These are phyloP conservation scores for Triplophysa dalaica DNA, from an alignment of 2,113 vertebrate species.

Conservation along the genomic window DNA sequence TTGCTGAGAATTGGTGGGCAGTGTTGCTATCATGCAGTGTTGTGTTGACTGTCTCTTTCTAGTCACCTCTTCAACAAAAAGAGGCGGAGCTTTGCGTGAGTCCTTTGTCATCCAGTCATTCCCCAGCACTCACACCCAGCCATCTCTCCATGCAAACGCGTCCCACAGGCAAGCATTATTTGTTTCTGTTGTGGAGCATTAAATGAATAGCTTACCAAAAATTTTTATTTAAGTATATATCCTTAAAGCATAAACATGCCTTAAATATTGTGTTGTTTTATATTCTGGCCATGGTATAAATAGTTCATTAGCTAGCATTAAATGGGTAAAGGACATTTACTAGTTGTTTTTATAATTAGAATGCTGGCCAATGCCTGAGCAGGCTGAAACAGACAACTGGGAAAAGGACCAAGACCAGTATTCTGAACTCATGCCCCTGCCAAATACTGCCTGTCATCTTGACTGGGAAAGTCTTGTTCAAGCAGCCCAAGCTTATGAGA, in stretches of 20 bases:
- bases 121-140: conserved; percentile 4
- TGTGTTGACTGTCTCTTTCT: conserved; percentile 19
- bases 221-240: too few relatives aligned
- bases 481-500: conserved; percentile 76
- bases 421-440: conserved; percentile 68
- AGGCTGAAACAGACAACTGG: conserved; percentile 12
- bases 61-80: conserved; percentile 7
- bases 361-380: background rate
- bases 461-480: conserved; percentile 79
- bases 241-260: too few relatives aligned
- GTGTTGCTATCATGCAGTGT: background rate
- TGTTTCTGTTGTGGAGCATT: background rate
- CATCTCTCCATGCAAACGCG: conserved; percentile 34
- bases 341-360: conserved; percentile 10
- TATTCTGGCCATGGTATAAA: background rate
- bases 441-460: conserved; percentile 62
- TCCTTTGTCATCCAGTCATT: conserved; percentile 6
- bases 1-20: background rate
- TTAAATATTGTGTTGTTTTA: too few relatives aligned
- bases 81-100: background rate
- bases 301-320: background rate
- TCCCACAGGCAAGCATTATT: conserved; percentile 33
- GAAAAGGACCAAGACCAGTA: conserved; percentile 23
- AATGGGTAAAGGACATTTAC: background rate
- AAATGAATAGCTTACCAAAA: too few relatives aligned